Evolutionary conservation across 2,888 invertebrate species (phyloP).

Genomic region (Acronicta alni): DNA sequence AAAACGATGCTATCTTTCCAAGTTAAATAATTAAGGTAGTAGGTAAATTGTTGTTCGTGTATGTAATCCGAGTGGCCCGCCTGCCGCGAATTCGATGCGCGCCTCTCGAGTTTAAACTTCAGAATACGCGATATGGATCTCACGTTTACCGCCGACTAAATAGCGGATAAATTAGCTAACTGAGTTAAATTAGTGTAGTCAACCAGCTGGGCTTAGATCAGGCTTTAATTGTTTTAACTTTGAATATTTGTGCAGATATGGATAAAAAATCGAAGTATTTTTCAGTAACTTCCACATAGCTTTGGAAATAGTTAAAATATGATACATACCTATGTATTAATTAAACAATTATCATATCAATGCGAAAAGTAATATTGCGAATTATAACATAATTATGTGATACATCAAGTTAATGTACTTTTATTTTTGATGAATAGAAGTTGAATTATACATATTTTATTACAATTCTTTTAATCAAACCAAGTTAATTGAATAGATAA

Average conservation of each 20-base stretch:
- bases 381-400: background rate
- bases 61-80: conserved; percentile 70
- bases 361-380: too few species aligned
- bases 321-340: too few species aligned
- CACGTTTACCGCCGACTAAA: conserved; percentile 85
- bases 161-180: conserved; percentile 86
- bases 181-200: conserved; percentile 79
- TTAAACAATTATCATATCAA: too few species aligned
- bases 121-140: conserved; percentile 83
- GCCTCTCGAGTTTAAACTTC: conserved; percentile 76
- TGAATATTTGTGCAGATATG: conserved; percentile 4
- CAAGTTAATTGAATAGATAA: background rate
- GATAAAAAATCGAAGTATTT: background rate
- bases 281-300: too few species aligned
- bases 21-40: conserved; percentile 55
- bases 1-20: conserved; percentile 32
- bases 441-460: background rate
- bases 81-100: conserved; percentile 78
- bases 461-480: background rate
- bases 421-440: too few species aligned
- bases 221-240: conserved; percentile 31
- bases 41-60: conserved; percentile 59
- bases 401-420: too few species aligned
- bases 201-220: conserved; percentile 61
- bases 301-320: too few species aligned